A percentile compares a stretch with the other conserved stretches of the same genome.
These are phyloP conservation scores for Patiria miniata DNA, from an alignment of 35 echinoderm and acorn worm species.

Conservation along the genomic window DNA sequence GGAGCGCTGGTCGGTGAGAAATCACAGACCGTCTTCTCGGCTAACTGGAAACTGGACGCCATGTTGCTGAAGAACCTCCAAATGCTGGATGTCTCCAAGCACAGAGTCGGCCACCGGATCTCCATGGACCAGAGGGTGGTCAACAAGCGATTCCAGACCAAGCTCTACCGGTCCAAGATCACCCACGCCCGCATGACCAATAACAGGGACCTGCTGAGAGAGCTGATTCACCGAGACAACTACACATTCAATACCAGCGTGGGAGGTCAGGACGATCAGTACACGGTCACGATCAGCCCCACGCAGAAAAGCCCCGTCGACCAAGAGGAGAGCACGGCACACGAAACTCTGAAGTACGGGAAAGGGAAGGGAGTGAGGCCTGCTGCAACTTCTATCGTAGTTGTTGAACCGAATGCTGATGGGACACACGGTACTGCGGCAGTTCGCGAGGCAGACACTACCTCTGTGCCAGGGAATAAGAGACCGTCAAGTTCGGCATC, in stretches of 20 bases:
- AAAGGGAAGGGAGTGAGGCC: neutral
- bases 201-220: constrained; percentile 75
- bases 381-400: constrained; percentile 15
- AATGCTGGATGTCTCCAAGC: constrained; percentile 78
- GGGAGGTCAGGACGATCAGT: neutral
- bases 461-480: constrained; percentile 1
- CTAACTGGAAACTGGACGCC: constrained; percentile 94
- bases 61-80: constrained; percentile 65
- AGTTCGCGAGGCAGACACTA: neutral
- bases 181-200: constrained; percentile 85
- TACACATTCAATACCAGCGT: constrained; percentile 49
- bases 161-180: constrained; percentile 76
- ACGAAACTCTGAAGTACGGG: neutral
- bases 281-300: constrained; percentile 8
- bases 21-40: constrained; percentile 89
- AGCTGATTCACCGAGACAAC: constrained; percentile 73
- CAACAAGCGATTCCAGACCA: constrained; percentile 80
- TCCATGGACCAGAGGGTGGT: constrained; percentile 82
- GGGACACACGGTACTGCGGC: neutral
- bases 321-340: neutral
- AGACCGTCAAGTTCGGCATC: neutral
- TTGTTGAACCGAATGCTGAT: neutral
- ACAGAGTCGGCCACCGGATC: constrained; percentile 76
- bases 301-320: neutral
- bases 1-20: constrained; percentile 88